A percentile compares a stretch with the other conserved stretches of the same genome.
phyloP scores from a whole-genome alignment of 2,797 vertebrate species.

The Brotula barbata region DNA sequence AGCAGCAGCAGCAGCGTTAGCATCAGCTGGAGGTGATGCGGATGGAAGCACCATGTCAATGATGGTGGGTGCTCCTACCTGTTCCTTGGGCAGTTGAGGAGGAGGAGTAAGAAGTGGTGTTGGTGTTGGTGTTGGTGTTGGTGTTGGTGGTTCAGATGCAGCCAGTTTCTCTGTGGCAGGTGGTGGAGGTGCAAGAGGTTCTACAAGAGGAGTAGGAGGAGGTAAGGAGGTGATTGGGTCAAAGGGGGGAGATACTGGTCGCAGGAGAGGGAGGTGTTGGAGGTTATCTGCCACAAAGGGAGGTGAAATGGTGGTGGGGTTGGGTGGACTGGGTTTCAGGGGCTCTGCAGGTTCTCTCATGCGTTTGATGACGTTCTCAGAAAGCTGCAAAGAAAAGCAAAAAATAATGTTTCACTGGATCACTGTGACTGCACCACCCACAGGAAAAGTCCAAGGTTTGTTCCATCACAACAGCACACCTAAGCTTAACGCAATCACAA shows the following conservation, averaged over 20 bases:
- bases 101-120: conserved; percentile 30
- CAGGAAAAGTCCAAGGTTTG: background rate
- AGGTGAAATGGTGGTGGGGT: conserved; percentile 32
- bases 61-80: conserved; percentile 69
- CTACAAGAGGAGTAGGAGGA: conserved; percentile 48
- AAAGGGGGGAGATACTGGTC: conserved; percentile 61
- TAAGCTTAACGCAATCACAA: no score
- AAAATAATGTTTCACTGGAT: conserved; percentile 10
- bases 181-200: conserved; percentile 54
- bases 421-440: background rate
- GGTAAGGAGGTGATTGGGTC: conserved; percentile 67
- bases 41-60: conserved; percentile 57
- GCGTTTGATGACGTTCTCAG: conserved; percentile 93
- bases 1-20: conserved; percentile 52
- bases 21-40: conserved; percentile 35
- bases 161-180: conserved; percentile 48
- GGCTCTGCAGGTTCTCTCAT: conserved; percentile 86
- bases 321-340: conserved; percentile 43
- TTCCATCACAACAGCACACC: background rate
- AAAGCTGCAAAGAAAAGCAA: conserved; percentile 79
- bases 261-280: conserved; percentile 42
- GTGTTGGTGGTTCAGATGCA: conserved; percentile 22
- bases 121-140: no score
- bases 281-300: conserved; percentile 30
- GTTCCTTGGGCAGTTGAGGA: conserved; percentile 53